Evolutionary conservation across 1,140 invertebrate genomes (phyloP), one percentile per base, ranked within the genome.

Genomic region (Atopsyche davidsoni): DNA sequence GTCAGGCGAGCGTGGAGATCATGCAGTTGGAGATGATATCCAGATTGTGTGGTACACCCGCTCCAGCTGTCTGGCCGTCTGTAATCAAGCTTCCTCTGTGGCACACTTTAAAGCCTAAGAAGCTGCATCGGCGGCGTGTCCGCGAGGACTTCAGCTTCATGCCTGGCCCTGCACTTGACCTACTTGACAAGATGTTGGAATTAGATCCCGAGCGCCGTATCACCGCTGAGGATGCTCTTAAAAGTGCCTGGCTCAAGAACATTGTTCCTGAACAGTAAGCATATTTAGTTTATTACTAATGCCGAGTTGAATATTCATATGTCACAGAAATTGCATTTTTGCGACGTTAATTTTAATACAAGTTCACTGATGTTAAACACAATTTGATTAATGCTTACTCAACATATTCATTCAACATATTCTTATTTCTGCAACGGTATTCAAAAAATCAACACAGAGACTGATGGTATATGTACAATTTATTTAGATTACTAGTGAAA

Each of bases 21-120:
- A 82, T 85, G 64, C 96, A 98, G 66, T 66, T 99, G 36, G 96
- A 99, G 65, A 82, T 88, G 60, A 99, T 99, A 62, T 93, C 92
- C 1, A 79, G 86, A 51, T 78, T 94, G 9, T 99, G 97, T 73
- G 97, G 97, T 1, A 94, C 94, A 1, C 96, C 96, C 0, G 86
- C 87, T 46, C 95, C 96, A 0, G 92, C 91, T n/a, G 89, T 92
- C 34, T 99, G 97, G 97, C 96, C 96, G 1, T 86, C 88, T 64
- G 96, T 99, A 14, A 92, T 95, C 50, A 88, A 95, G 66, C 73
- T 99, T 38, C 94, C 95, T 1, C 76, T 91, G 0, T 99, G 92
- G 80, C 82, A 92, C 62, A 86, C 87, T 11, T 77, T 98, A 13
- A 91, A 95, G 64, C 89, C 92, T 19, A 97, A 96, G 70, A 92